Base-by-base conservation (phyloP, 2,113 vertebrate species). In the Bungarus multicinctus region DNA sequence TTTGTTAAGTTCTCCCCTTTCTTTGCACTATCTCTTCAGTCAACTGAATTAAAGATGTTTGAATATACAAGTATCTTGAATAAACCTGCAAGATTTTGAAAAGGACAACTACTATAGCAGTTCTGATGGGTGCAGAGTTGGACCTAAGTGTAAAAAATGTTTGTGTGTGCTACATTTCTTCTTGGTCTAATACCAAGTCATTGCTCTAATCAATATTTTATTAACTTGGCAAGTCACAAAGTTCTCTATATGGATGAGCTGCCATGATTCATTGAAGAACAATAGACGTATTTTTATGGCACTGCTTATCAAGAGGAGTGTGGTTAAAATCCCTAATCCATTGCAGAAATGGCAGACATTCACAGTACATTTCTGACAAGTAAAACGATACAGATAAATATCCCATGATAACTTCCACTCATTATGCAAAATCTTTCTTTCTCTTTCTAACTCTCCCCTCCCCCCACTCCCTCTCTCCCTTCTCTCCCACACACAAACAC, bases 181-280 rank as follows among this genome's bases (percentile, higher is more conserved):
- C 85, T 55, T 89, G 57, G 87, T 90, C 54, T 47, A 85, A 91
- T 91, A 90, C 85, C 94, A 89, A 4, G 58, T 53, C 87, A 74
- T 85, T 94, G 89, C 55, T 91, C 43, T 92, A 94, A 95, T 92
- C 91, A 96, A 95, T 96, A 95, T 93, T 96, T 95, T 95, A 90
- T 94, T 95, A 94, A 92, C 87, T 92, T 94, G 30, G 57, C 91
- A 92, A 94, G 69, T 90, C 92, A 34, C 45, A 93, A 89, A 93
- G 34, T 88, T 57, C 88, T 93, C 85, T 30, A 0, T 85, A 52
- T 50, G 30, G 94, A 90, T 93, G 85, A 90, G 39, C 87, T 64
- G 45, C 50, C 30, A 90, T 55, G 89, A 95, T 91, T 94, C 95
- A 74, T 0, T 4, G 45, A 39, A 94, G 87, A 96, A 91, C 4